These are phyloP conservation scores for Spea hammondii DNA, from an alignment of 2,797 vertebrate species.

Conservation along the genomic window DNA sequence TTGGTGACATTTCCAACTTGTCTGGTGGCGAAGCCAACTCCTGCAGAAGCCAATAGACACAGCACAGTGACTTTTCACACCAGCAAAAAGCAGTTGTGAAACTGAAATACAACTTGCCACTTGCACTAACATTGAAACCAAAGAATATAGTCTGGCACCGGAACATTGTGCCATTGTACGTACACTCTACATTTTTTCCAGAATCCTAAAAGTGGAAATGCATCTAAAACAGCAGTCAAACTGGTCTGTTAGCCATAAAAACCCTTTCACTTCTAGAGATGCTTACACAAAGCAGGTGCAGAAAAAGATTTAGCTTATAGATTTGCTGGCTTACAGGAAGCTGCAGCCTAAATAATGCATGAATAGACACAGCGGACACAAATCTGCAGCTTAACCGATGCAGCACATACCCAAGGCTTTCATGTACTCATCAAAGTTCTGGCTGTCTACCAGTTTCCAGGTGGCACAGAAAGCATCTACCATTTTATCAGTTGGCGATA, in stretches of 20 bases:
- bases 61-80: background rate
- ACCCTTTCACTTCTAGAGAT: background rate
- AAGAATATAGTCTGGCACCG: too few species aligned
- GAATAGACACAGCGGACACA: background rate
- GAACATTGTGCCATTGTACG: too few species aligned
- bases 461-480: slow-evolving; percentile 90
- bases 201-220: background rate
- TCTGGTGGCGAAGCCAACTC: slow-evolving; percentile 85
- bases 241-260: background rate
- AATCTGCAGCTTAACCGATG: slow-evolving; percentile 3
- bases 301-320: background rate
- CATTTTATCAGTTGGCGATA: slow-evolving; percentile 67
- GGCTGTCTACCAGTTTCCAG: slow-evolving; percentile 88
- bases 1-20: slow-evolving; percentile 91
- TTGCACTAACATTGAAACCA: too few species aligned
- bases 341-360: background rate
- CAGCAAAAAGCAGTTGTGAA: background rate
- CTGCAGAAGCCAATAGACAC: slow-evolving; percentile 61
- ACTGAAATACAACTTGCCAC: too few species aligned
- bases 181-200: too few species aligned
- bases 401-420: slow-evolving; percentile 81
- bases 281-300: slow-evolving; percentile 3
- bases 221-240: background rate
- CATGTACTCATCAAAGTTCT: slow-evolving; percentile 93
- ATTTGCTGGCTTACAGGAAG: slow-evolving; percentile 7